These are phyloP conservation scores for Phodopus roborovskii DNA, from an alignment of 2,113 vertebrate genomes.

Conservation along the genomic window DNA sequence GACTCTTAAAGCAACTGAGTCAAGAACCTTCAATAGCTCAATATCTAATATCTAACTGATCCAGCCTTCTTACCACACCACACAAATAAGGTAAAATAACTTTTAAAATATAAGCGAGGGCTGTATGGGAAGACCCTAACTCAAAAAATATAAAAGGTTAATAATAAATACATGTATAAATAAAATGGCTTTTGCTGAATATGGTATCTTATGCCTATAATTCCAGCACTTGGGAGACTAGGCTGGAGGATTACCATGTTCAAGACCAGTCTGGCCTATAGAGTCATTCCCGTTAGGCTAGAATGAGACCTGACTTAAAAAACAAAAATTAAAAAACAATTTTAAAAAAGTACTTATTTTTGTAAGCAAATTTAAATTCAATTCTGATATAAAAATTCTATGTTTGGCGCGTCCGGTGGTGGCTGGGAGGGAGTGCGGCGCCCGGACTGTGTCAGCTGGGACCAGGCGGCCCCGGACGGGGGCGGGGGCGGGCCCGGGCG, in stretches of 20 bases:
- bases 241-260: not conserved
- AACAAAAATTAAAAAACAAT: not conserved
- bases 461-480: no score
- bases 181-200: not conserved
- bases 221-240: not conserved
- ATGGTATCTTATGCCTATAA: not conserved
- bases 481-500: no score
- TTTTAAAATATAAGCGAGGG: no score
- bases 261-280: not conserved
- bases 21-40: not conserved
- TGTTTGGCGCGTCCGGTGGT: no score
- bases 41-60: slow-evolving; percentile 9
- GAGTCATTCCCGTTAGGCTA: not conserved
- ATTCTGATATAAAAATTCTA: not conserved
- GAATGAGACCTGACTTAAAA: not conserved
- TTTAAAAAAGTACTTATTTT: not conserved
- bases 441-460: no score
- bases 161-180: not conserved
- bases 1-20: no score
- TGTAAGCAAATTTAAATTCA: not conserved
- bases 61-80: no score
- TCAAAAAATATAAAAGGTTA: not conserved
- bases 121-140: not conserved
- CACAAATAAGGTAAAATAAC: no score
- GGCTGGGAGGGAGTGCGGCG: no score